A percentile compares a stretch with the other conserved stretches of the same genome.
Conservation (phyloP, 2,113 vertebrate species). For the Chauna torquata region DNA sequence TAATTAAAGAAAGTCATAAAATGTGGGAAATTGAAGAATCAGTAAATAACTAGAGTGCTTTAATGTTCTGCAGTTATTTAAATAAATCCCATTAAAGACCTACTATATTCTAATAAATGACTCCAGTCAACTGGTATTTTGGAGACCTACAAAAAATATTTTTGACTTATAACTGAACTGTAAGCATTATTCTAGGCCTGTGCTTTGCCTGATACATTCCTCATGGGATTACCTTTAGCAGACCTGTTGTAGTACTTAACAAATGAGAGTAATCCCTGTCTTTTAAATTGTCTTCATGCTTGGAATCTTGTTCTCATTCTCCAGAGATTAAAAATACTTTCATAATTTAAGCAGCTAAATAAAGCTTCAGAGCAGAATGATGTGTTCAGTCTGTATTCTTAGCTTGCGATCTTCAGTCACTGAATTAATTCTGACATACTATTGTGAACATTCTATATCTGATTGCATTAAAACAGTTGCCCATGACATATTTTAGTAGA, state of each 20-base stretch:
- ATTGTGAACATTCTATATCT: not conserved
- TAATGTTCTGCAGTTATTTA: not conserved
- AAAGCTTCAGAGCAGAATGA: slow-evolving; percentile 36
- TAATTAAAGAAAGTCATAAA: not conserved
- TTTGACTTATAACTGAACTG: not conserved
- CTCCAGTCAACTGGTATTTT: not conserved
- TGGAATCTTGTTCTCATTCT: slow-evolving; percentile 53
- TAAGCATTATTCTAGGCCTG: not conserved
- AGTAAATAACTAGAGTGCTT: not conserved
- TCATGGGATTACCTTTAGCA: not conserved
- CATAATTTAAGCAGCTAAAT: slow-evolving; percentile 63
- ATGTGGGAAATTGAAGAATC: not conserved
- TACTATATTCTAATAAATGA: not conserved
- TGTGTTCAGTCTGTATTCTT: slow-evolving; percentile 31
- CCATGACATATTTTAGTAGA: slow-evolving; percentile 6
- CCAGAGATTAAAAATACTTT: slow-evolving; percentile 58
- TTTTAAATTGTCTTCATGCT: slow-evolving; percentile 51
- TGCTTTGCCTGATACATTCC: not conserved
- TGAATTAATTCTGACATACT: slow-evolving; percentile 11
- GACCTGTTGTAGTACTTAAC: not conserved
- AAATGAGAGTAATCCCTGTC: not conserved
- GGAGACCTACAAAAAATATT: not conserved
- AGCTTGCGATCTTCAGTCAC: slow-evolving; percentile 17
- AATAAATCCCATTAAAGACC: not conserved
- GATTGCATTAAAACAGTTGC: slow-evolving; percentile 49